These are phyloP conservation scores for Propithecus perrieri DNA, from an alignment of 2,797 vertebrate genomes.

Conservation along the genomic window DNA sequence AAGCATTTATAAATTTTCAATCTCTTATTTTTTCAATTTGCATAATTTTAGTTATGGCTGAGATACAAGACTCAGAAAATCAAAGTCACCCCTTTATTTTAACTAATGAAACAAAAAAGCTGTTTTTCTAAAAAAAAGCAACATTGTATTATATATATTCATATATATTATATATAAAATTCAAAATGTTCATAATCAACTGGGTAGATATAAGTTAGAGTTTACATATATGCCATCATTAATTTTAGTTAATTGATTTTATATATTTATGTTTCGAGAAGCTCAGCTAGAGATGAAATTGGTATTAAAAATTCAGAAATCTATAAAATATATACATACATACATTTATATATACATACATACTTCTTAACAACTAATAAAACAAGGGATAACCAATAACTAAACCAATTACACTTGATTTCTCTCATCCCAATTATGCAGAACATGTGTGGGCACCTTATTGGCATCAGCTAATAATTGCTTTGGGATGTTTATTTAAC, in stretches of 20 bases:
- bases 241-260: not conserved
- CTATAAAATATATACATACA: not conserved
- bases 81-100: not conserved
- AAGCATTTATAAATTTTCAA: not conserved
- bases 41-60: not conserved
- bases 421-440: not conserved
- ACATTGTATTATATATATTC: not conserved
- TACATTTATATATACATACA: not conserved
- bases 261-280: not conserved
- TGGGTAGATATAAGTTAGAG: not conserved
- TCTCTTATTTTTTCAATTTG: not conserved
- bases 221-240: not conserved
- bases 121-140: not conserved
- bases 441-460: not conserved
- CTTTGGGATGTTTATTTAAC: not conserved
- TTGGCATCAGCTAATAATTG: not conserved
- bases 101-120: not conserved
- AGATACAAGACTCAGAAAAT: not conserved
- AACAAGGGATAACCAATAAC: not conserved
- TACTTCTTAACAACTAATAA: not conserved
- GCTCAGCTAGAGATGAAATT: not conserved
- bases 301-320: not conserved
- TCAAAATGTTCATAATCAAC: not conserved
- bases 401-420: not conserved
- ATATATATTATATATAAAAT: not conserved